Evolutionary conservation across 2,888 invertebrate species (phyloP), one percentile per base, ranked within the genome.

Genomic region (Cantharis rufa): DNA sequence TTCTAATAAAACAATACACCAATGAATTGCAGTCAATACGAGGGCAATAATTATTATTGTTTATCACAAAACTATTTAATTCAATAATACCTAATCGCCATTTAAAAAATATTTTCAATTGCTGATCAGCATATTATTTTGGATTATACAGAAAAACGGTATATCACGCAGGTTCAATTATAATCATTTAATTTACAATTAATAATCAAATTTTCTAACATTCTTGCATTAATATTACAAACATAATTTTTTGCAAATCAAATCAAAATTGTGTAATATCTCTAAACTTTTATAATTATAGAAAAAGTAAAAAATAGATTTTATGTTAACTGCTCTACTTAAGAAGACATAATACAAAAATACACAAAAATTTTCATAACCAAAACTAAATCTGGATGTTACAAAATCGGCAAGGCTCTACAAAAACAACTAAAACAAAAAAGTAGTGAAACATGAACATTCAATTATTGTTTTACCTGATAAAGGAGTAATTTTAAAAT

Each of bases 1-100:
- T 91, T 88, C 88, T 90, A 84, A 75, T 83, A 85, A 80, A 73
- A 79, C 79, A 80, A 76, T 78, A 10, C 16, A 15, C 63, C 3
- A 10, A 15, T 63, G 11, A 18, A 18, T 18, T 16, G 63, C 16
- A 13, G 16, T 63, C 63, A 10, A 48, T n/a, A 48, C 1, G 13
- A 48, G 4, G 0, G n/a, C 48, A 48, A 48, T n/a, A 48, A 48
- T 32, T n/a, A n/a, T 48, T n/a, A n/a, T 48, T n/a, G 9, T n/a
- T n/a, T 1, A 48, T 48, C 48, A 48, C 48, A 48, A n/a, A 48
- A 48, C 48, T 48, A 48, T 48, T 48, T 24, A 24, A 48, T 48
- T n/a, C 0, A 48, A 13, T 4, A 48, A 48, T 48, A 24, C 9
- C 24, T 24, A n/a, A 48, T 48, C 48, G 48, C n/a, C 7, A 48